These are phyloP conservation scores for Willisornis vidua DNA, from an alignment of 2,113 vertebrate genomes.

Conservation along the genomic window DNA sequence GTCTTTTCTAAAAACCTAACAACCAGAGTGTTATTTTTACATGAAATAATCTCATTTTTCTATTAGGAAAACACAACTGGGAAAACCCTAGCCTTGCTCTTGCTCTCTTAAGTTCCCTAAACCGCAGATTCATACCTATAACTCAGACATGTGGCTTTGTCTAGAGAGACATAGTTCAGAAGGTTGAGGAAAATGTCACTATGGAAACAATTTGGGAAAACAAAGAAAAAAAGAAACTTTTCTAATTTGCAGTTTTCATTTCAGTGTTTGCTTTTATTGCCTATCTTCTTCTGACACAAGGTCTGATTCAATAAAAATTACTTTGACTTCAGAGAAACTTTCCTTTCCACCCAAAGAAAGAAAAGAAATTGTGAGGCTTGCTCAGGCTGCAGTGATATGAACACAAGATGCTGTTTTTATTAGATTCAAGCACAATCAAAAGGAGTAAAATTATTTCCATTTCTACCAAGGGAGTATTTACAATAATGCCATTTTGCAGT, in stretches of 20 bases:
- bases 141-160: not conserved
- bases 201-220: not conserved
- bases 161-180: not conserved
- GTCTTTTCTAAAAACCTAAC: not conserved
- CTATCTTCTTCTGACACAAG: not conserved
- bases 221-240: not conserved
- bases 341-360: not conserved
- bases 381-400: not conserved
- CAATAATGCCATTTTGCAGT: not conserved
- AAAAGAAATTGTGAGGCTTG: not conserved
- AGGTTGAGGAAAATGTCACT: not conserved
- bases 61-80: not conserved
- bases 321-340: not conserved
- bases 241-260: not conserved
- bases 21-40: not conserved
- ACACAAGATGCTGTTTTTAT: not conserved
- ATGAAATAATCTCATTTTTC: not conserved
- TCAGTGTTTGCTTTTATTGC: not conserved
- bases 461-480: not conserved
- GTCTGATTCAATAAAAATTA: not conserved
- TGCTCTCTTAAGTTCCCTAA: not conserved
- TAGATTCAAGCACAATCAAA: not conserved
- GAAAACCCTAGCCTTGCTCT: not conserved
- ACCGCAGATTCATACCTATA: not conserved
- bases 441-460: not conserved